phyloP scores from a whole-genome alignment of 2,888 invertebrate genomes.

The Trissolcus brochymenae region DNA sequence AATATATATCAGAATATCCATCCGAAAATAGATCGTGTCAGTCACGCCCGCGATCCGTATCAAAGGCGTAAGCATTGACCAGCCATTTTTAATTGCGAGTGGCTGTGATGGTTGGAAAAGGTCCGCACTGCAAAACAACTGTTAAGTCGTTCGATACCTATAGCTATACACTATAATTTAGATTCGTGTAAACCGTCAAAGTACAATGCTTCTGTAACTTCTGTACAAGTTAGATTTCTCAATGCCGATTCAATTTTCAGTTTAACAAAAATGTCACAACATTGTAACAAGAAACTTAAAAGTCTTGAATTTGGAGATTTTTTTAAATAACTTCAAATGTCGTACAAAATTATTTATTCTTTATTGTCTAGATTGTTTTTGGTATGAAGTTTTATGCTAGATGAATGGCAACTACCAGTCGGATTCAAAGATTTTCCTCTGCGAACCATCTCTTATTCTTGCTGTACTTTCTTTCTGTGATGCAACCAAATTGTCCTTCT shows the following conservation, averaged over 20 bases:
- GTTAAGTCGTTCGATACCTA: constrained; percentile 50
- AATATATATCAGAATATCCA: too few species aligned
- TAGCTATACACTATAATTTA: constrained; percentile 29
- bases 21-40: too few species aligned
- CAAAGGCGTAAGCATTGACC: constrained; percentile 12
- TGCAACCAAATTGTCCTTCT: constrained; percentile 32
- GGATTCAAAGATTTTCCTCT: too few species aligned
- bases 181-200: constrained; percentile 41
- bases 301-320: too few species aligned
- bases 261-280: too few species aligned
- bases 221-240: constrained; percentile 9
- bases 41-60: neutral
- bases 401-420: too few species aligned
- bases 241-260: too few species aligned
- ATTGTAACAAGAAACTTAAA: too few species aligned
- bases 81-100: constrained; percentile 23
- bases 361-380: too few species aligned
- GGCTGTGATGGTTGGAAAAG: constrained; percentile 14
- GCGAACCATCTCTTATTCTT: neutral
- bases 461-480: constrained; percentile 20
- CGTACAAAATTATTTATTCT: too few species aligned
- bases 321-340: too few species aligned
- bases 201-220: constrained; percentile 31
- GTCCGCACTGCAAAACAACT: constrained; percentile 44
- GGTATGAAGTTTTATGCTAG: too few species aligned